phyloP scores from a whole-genome alignment of 2,113 vertebrate species.

The Cyphomyrus discorhynchus region DNA sequence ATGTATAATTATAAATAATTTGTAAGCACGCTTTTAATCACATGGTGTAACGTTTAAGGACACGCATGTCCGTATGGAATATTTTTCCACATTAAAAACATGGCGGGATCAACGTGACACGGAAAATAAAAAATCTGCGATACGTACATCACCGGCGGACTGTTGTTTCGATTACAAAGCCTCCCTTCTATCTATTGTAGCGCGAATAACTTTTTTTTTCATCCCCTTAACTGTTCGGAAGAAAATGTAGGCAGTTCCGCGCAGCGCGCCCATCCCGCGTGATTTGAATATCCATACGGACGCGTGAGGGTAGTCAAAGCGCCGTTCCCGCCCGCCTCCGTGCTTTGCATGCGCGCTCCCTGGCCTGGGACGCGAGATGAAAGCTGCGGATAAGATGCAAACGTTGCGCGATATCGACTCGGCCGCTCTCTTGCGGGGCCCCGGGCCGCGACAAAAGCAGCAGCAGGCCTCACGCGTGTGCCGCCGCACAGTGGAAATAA shows the following conservation, averaged over 20 bases:
- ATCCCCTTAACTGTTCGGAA: background rate
- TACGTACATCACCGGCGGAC: background rate
- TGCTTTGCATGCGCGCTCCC: constrained; percentile 28
- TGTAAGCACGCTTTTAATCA: background rate
- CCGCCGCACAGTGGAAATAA: background rate
- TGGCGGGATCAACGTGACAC: background rate
- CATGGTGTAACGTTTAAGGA: background rate
- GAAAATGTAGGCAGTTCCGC: background rate
- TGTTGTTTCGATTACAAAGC: background rate
- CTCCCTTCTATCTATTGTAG: background rate
- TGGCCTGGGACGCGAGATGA: background rate
- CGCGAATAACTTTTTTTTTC: background rate
- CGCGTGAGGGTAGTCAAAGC: background rate
- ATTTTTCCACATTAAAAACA: background rate
- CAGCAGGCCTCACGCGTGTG: background rate
- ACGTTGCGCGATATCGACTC: background rate
- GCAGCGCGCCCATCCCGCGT: background rate
- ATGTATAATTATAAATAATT: background rate
- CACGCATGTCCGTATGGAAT: background rate
- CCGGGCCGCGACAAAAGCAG: background rate
- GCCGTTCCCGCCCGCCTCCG: no score
- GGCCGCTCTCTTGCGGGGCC: background rate
- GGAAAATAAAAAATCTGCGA: background rate
- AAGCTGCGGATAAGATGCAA: background rate
- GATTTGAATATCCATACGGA: constrained; percentile 18